These are phyloP conservation scores for Triplophysa bombifrons DNA, from an alignment of 2,797 vertebrate species.

Conservation along the genomic window DNA sequence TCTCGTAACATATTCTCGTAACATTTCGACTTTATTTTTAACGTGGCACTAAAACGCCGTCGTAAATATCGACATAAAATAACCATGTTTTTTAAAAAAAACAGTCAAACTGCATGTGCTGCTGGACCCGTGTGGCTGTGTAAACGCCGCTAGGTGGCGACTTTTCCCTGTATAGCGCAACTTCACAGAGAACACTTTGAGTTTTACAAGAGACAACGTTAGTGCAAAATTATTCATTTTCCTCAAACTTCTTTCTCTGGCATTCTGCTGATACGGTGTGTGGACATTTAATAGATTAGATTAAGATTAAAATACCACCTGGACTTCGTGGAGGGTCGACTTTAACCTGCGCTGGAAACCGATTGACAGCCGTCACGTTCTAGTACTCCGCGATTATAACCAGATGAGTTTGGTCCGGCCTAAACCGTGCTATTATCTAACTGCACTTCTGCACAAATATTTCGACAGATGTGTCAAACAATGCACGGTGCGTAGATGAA, in stretches of 20 bases:
- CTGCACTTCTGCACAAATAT: neutral
- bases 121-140: neutral
- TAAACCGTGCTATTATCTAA: neutral
- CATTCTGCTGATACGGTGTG: neutral
- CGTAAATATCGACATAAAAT: too few relatives aligned
- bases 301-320: constrained; percentile 22
- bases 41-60: too few relatives aligned
- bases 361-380: neutral
- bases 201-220: neutral
- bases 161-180: neutral
- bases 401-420: neutral
- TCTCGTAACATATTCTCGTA: too few relatives aligned
- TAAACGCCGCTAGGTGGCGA: constrained; percentile 31
- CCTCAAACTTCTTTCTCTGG: constrained; percentile 4
- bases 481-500: neutral
- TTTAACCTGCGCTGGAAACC: neutral
- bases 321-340: neutral
- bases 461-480: constrained; percentile 13
- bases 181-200: neutral
- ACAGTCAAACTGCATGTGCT: too few relatives aligned
- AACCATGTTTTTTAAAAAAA: too few relatives aligned
- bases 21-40: too few relatives aligned
- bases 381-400: neutral
- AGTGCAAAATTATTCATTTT: constrained; percentile 9
- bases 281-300: neutral